Evolutionary conservation across 2,888 invertebrate species (phyloP).

Genomic region (Chalcis sispes): DNA sequence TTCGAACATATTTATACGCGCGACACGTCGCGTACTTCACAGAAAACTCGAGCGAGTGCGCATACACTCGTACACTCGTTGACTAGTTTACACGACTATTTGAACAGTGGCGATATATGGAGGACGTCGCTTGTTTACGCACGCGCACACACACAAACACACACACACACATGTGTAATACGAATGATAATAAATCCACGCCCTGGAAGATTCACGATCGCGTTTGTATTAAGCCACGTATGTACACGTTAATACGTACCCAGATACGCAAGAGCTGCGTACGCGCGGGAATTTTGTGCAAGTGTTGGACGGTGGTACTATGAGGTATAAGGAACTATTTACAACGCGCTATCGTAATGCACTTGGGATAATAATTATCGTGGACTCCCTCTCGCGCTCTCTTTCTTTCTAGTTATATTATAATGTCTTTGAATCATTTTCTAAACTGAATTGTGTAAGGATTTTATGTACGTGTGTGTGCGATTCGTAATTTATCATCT

Average conservation of each 20-base stretch:
- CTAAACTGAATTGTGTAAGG: background rate
- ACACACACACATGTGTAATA: background rate
- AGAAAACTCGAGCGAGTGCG: too few species aligned
- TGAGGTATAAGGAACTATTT: too few species aligned
- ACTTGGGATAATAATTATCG: slow-evolving; percentile 11
- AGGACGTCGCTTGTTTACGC: background rate
- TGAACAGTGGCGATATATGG: too few species aligned
- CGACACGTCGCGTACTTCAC: too few species aligned
- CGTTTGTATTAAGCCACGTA: background rate
- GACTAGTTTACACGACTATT: too few species aligned
- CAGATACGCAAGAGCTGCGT: background rate
- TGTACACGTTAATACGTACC: background rate
- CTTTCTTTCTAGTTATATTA: too few species aligned
- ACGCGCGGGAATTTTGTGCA: slow-evolving; percentile 28
- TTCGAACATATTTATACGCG: too few species aligned
- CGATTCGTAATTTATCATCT: too few species aligned
- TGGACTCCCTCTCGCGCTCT: too few species aligned
- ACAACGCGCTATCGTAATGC: background rate
- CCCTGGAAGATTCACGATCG: slow-evolving; percentile 15
- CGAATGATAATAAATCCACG: slow-evolving; percentile 35
- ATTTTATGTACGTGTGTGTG: background rate
- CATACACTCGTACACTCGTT: too few species aligned
- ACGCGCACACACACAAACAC: background rate
- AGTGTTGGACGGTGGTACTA: background rate
- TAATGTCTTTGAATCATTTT: slow-evolving; percentile 11